Base-by-base conservation (phyloP, 1,140 invertebrate genomes). In the Bicyclus anynana region DNA sequence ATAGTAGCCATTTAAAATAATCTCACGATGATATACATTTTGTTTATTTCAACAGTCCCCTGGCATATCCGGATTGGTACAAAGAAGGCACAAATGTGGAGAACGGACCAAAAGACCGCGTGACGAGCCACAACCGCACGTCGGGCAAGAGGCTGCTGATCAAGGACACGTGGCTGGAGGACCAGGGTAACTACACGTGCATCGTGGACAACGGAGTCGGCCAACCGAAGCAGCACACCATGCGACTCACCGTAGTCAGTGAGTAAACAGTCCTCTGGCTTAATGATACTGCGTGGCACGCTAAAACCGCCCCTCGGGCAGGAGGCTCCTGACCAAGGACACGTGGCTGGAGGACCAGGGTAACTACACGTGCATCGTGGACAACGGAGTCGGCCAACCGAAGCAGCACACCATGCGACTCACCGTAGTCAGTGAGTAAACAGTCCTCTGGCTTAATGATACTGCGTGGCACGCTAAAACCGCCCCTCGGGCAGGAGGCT, bases 161-260 rank as follows among this genome's bases (percentile, higher is more conserved):
- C 65, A 75, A 74, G 27, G 70, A 80, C 0, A 69, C 65, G 0
- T 58, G 61, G 51, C 53, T 62, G 0, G 92, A 95, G 74, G 95
- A 97, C 77, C 89, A 95, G 48, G 96, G 96, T 3, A 94, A 94
- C 0, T 97, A 97, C 79, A 96, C 95, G 65, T 98, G 97, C 75
- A 92, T 96, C 7, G 96, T 95, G 23, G 93, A 97, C 75, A 97
- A 97, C 80, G 94, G 91, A 35, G 94, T 96, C 21, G 95, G 95
- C 2, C 91, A 91, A 62, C 94, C 94, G 0, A 47, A 69, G 53
- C 51, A 67, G 5, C 74, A 82, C 47, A 69, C 59, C 1, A 71
- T 87, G 51, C 67, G 67, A 7, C 37, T 87, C 0, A 71, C 58
- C 38, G 77, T 84, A 27, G 72, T 80, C 46, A 69, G 83, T 86